Base-by-base conservation (phyloP, 2,797 vertebrate genomes). In the Zalophus californianus region DNA sequence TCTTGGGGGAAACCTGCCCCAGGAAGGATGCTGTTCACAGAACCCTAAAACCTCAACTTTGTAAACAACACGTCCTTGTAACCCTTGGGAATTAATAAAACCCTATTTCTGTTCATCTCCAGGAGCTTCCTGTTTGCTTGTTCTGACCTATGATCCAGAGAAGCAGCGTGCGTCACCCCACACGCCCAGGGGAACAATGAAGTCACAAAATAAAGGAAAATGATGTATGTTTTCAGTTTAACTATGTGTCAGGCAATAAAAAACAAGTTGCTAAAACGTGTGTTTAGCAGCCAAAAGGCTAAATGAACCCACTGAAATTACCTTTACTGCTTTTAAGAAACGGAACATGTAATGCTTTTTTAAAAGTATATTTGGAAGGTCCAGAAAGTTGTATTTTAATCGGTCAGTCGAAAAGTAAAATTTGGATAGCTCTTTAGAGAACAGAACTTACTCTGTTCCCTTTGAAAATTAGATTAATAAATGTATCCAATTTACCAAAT, bases 111-210 rank as follows among this genome's bases (percentile, higher is more conserved):
- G 7, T 29, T 29, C 5, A 5, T 38, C 58, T 66, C 27, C 15
- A 16, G 12, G 77, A 20, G 56, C 29, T 50, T 48, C 41, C 23
- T 21, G 54, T 8, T 32, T 6, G 6, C 18, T 64, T 72, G 23
- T 1, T 25, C 70, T 52, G 4, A 23, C 18, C 52, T 38, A 2
- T 0, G 12, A 15, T 1, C 23, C 6, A 13, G 4, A 5, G 70
- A 20, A 11, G 18, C 8, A 2, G 64, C 3, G 0, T 38, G 58
- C 1, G 0, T 50, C 20, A 38, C 27, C 58, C 58, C 0, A 0
- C 16, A 32, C 1, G 1, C 15, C 25, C 56, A 11, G 1, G 23
- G 48, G 78, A 41, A 62, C 1, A 1, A 9, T 5, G 7, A 52
- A 68, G 32, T 14, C 75, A 44, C 62, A 27, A 16, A 80, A 64